A percentile compares a stretch with the other conserved stretches of the same genome.
These are phyloP conservation scores for Actinernus sp. DNA, from an alignment of 92 coral and sea anemone genomes.

Conservation along the genomic window DNA sequence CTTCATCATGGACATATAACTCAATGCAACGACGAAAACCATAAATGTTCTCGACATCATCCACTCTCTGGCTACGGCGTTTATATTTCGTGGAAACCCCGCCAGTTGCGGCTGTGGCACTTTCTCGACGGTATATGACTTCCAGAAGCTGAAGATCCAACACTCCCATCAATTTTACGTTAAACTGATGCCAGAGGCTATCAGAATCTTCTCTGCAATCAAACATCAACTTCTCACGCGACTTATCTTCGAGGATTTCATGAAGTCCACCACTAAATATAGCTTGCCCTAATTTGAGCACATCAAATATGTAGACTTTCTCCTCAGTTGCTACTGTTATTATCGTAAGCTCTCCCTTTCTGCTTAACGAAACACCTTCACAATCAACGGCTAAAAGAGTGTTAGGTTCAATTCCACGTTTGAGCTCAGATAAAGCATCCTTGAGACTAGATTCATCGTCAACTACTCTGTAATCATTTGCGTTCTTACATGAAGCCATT, in stretches of 20 bases:
- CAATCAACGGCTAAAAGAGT: constrained; percentile 78
- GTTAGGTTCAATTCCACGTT: constrained; percentile 29
- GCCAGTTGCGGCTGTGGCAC: constrained; percentile 10
- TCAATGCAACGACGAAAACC: constrained; percentile 79
- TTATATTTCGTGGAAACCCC: constrained; percentile 6
- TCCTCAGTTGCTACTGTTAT: constrained; percentile 74
- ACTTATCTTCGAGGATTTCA: constrained; percentile 74
- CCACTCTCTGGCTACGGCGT: constrained; percentile 63
- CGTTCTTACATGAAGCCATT: too few species aligned
- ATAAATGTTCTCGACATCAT: constrained; percentile 58
- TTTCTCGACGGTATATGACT: constrained; percentile 74
- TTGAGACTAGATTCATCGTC: constrained; percentile 50
- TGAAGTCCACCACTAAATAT: constrained; percentile 65
- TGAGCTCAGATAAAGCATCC: constrained; percentile 61
- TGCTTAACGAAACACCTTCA: constrained; percentile 75
- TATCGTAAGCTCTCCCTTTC: constrained; percentile 78
- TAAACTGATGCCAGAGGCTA: too few species aligned
- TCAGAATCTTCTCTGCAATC: constrained; percentile 89
- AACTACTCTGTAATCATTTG: constrained; percentile 46
- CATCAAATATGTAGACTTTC: constrained; percentile 73
- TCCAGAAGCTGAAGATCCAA: constrained; percentile 85
- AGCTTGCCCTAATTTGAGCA: constrained; percentile 53
- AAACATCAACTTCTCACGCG: constrained; percentile 73
- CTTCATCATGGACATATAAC: constrained; percentile 73
- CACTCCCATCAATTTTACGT: constrained; percentile 68